phyloP scores from a whole-genome alignment of 2,888 invertebrate species.

The Epirrhoe alternata region DNA sequence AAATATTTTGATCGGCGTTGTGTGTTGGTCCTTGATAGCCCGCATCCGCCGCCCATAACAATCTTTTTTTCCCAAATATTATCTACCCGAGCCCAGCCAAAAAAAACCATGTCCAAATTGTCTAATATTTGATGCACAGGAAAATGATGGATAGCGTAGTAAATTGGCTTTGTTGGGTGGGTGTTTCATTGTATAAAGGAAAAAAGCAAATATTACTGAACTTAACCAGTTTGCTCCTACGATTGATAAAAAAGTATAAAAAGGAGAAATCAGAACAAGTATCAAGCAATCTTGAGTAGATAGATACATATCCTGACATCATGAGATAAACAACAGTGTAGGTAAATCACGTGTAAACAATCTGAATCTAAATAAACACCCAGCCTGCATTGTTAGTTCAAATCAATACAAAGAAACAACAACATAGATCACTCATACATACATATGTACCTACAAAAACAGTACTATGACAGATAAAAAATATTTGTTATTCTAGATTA shows the following conservation, averaged over 20 bases:
- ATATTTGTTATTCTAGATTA: background rate
- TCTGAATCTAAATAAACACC: conserved; percentile 26
- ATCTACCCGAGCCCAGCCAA: background rate
- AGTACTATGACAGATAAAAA: conserved; percentile 7
- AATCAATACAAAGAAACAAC: conserved; percentile 16
- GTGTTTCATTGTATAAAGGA: background rate
- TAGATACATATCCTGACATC: background rate
- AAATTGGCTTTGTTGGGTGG: background rate
- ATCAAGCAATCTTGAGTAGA: background rate
- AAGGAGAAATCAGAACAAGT: background rate
- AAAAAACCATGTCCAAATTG: conserved; percentile 4
- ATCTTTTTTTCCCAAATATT: conserved; percentile 1
- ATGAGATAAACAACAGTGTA: conserved; percentile 18
- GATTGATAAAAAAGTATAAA: background rate
- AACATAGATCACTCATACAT: conserved; percentile 15
- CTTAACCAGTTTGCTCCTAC: background rate
- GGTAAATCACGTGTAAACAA: too few relatives aligned
- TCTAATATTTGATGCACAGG: background rate
- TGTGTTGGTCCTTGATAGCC: conserved; percentile 36
- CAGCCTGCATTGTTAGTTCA: conserved; percentile 16
- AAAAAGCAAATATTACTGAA: too few relatives aligned
- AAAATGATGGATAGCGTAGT: conserved; percentile 2
- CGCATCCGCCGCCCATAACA: conserved; percentile 34
- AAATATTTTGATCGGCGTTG: conserved; percentile 18
- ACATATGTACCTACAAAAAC: conserved; percentile 6